These are phyloP conservation scores for Zoanthus solanderi DNA, from an alignment of 92 coral and sea anemone genomes.

Conservation along the genomic window DNA sequence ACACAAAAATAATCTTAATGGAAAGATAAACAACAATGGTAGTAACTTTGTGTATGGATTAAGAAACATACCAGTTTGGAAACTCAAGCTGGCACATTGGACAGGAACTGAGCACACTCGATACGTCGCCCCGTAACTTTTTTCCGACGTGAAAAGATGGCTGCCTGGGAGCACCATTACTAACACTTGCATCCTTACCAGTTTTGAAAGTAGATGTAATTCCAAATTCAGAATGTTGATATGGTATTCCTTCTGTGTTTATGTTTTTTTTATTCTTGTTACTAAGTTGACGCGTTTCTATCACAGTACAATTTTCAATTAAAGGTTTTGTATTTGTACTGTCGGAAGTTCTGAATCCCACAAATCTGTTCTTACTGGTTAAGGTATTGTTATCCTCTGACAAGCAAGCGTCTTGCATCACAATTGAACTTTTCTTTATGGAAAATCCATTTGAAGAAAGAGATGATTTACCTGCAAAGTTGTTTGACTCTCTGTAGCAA, in stretches of 20 bases:
- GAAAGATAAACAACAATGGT: no score
- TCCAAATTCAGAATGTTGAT: neutral
- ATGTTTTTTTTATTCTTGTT: neutral
- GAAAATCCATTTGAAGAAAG: neutral
- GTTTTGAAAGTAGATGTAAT: neutral
- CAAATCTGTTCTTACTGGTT: neutral
- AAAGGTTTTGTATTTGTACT: constrained; percentile 1
- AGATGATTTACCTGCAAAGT: constrained; percentile 2
- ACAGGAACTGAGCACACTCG: constrained; percentile 32
- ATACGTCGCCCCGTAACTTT: neutral
- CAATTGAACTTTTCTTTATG: neutral
- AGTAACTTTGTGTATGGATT: no score
- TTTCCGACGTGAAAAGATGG: neutral
- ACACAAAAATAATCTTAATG: no score
- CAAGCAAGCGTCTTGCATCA: neutral
- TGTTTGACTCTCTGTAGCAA: neutral
- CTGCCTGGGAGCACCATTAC: neutral
- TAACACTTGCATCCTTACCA: neutral
- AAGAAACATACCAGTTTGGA: constrained; percentile 8
- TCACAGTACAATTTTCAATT: neutral
- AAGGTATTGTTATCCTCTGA: neutral
- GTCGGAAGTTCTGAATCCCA: constrained; percentile 26
- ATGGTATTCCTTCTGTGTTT: neutral
- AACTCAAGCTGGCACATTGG: constrained; percentile 38
- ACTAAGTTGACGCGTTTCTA: neutral